Conservation (phyloP, 2,888 invertebrate genomes). For the Temnothorax unifasciatus region DNA sequence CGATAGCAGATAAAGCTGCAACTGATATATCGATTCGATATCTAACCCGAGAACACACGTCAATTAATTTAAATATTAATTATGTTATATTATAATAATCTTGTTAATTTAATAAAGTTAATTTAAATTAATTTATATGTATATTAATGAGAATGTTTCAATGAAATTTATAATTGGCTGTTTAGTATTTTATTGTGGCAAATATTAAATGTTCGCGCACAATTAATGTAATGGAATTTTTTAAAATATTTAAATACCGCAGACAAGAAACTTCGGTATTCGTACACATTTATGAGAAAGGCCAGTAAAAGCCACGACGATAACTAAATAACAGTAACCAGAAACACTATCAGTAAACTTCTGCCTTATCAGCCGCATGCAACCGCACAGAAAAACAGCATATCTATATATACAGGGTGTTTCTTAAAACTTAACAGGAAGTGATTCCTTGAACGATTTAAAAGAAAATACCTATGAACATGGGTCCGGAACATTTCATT, state of each 20-base stretch:
- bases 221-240: not conserved
- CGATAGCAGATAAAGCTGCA: too few relatives aligned
- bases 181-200: not conserved
- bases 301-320: not conserved
- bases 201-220: not conserved
- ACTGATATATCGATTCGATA: not conserved
- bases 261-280: not conserved
- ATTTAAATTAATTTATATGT: not conserved
- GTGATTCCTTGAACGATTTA: too few relatives aligned
- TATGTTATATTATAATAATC: not conserved
- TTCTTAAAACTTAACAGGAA: too few relatives aligned
- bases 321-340: not conserved
- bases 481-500: too few relatives aligned
- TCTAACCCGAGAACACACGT: too few relatives aligned
- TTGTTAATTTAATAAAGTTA: not conserved
- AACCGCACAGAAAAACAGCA: not conserved
- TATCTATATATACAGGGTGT: not conserved
- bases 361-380: not conserved
- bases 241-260: not conserved
- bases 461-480: too few relatives aligned
- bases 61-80: constrained; percentile 31
- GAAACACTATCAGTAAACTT: not conserved
- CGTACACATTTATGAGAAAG: not conserved
- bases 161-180: not conserved
- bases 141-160: not conserved